Evolutionary conservation across 2,797 vertebrate species (phyloP).

Genomic region (Epinephelus coioides): DNA sequence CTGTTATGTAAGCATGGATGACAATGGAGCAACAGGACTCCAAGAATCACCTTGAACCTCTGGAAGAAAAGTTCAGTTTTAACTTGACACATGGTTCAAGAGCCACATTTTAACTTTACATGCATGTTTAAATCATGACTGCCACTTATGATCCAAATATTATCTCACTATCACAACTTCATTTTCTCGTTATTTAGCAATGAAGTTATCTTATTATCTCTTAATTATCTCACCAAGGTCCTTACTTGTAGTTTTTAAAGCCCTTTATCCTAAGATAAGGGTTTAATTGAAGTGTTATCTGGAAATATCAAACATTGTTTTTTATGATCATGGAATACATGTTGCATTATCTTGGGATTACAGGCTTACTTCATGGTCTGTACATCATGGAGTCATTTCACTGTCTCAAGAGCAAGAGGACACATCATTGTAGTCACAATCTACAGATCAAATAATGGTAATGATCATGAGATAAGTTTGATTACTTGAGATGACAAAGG

Average conservation of each 20-base stretch:
- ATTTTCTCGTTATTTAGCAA: conserved; percentile 29
- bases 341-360: neutral
- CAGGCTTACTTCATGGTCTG: neutral
- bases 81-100: neutral
- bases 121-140: neutral
- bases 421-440: too few relatives aligned
- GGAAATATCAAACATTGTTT: conserved; percentile 34
- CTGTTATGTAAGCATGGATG: neutral
- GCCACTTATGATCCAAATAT: conserved; percentile 14
- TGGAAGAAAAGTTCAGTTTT: neutral
- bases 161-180: conserved; percentile 22
- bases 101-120: neutral
- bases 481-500: neutral
- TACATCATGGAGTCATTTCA: neutral
- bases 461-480: neutral
- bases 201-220: conserved; percentile 56
- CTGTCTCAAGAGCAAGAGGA: neutral
- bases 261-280: conserved; percentile 44
- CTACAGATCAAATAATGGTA: neutral
- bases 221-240: conserved; percentile 54
- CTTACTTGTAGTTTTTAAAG: conserved; percentile 36
- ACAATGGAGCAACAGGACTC: neutral
- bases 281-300: conserved; percentile 48
- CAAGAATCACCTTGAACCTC: neutral
- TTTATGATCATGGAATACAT: conserved; percentile 9